phyloP scores from a whole-genome alignment of 2,888 invertebrate species.

The Hypomecis punctinalis region DNA sequence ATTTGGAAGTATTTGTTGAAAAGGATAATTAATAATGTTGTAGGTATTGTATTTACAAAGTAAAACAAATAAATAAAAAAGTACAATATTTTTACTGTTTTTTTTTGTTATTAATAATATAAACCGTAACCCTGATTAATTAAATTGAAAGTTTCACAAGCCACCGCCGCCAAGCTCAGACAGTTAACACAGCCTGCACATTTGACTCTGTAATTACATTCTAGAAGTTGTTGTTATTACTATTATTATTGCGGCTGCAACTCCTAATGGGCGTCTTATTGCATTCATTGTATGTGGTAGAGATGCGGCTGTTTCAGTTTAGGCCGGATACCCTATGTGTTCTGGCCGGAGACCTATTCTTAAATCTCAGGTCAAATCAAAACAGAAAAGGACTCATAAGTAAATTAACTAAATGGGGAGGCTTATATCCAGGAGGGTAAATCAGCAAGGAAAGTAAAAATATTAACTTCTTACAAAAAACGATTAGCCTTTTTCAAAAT shows the following conservation, averaged over 20 bases:
- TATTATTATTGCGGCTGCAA: conserved; percentile 66
- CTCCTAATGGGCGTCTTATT: conserved; percentile 62
- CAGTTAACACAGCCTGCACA: conserved; percentile 30
- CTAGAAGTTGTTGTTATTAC: conserved; percentile 71
- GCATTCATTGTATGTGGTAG: conserved; percentile 48
- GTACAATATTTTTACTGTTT: too few species aligned
- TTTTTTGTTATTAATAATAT: not conserved
- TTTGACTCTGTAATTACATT: conserved; percentile 65
- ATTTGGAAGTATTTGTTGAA: too few species aligned
- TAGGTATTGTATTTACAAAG: too few species aligned
- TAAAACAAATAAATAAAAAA: too few species aligned
- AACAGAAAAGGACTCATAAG: too few species aligned
- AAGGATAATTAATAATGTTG: too few species aligned
- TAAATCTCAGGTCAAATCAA: too few species aligned
- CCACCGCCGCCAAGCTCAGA: conserved; percentile 33
- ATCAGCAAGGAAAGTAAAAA: too few species aligned
- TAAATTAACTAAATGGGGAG: too few species aligned
- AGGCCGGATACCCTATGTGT: not conserved
- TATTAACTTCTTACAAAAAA: too few species aligned
- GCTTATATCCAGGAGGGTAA: too few species aligned
- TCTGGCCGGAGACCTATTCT: not conserved
- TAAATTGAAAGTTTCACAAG: conserved; percentile 22
- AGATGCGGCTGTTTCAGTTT: not conserved
- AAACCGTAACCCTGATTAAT: not conserved
- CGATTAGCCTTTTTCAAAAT: too few species aligned